These are phyloP conservation scores for Hydrocynus forskahlii DNA, from an alignment of 2,797 vertebrate genomes.

Conservation along the genomic window DNA sequence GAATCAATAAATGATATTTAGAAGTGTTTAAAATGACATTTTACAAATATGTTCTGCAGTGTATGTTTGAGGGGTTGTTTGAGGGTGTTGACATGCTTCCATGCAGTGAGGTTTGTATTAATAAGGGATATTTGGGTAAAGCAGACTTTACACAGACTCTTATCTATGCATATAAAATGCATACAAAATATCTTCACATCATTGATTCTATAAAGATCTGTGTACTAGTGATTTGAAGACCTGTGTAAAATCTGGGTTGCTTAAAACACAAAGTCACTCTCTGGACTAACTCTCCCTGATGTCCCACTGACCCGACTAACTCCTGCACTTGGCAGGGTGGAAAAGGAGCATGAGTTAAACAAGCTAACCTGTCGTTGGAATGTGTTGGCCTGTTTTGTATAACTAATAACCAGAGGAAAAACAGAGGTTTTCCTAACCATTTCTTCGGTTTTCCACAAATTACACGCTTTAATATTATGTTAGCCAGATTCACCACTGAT, in stretches of 20 bases:
- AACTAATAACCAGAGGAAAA: background rate
- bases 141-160: background rate
- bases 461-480: background rate
- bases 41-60: background rate
- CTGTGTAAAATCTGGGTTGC: background rate
- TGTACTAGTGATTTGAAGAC: background rate
- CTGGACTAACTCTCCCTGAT: constrained; percentile 16
- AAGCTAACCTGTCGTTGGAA: background rate
- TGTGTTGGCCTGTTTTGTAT: background rate
- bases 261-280: background rate
- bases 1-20: background rate
- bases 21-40: background rate
- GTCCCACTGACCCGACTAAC: constrained; percentile 26
- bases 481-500: background rate
- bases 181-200: background rate
- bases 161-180: background rate
- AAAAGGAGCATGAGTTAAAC: constrained; percentile 1
- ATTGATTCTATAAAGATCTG: background rate
- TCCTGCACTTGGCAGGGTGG: background rate
- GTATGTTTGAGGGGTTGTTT: background rate
- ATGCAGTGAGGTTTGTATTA: background rate
- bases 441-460: background rate
- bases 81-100: background rate
- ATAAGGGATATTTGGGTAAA: background rate
- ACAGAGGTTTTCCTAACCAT: constrained; percentile 11